Base-by-base conservation (phyloP, 1,140 invertebrate genomes). In the Drosophila teissieri region DNA sequence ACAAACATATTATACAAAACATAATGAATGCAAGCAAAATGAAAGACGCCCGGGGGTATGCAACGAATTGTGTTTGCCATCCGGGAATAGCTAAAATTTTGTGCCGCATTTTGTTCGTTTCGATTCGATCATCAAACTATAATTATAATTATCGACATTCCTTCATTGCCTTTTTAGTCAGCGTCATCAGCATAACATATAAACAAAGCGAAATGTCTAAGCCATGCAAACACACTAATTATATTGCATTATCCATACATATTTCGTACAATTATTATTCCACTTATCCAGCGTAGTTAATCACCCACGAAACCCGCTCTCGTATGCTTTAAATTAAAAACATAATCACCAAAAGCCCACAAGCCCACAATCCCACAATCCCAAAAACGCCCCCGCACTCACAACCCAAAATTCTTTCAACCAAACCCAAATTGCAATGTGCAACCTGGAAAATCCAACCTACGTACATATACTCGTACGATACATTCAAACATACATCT, bases 211-310 rank as follows among this genome's bases (percentile, higher is more conserved):
- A 64, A 65, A 64, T 80, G 74, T 78, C 60, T 76, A 76, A 78
- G 60, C 60, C 60, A 62, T 62, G 62, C 69, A 40, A 73, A 69
- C 55, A 73, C 61, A 79, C 79, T 88, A 82, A 88, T 88, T 88
- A 58, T 86, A 88, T 86, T 86, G 75, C 79, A 86, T 86, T 84
- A 85, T 85, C 52, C 70, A 76, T 86, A 85, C 85, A 53, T 82
- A 88, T 82, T 85, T 88, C 82, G 83, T 85, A 85, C 67, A 40
- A 70, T 76, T 76, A 75, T 85, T 86, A 88, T 84, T 88, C 84
- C 83, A 86, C 80, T 88, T 86, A 88, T 88, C 74, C 65, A 86
- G 82, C 83, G 83, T 86, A 86, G 45, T 72, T 86, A 86, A 88
- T 88, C 83, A 83, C 76, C 64, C 42, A 70, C 55, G 64, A 73